Percentiles rank a stretch among this genome's conserved stretches.
Evolutionary conservation across 2,888 invertebrate genomes (phyloP).

Genomic region (Erannis defoliaria): DNA sequence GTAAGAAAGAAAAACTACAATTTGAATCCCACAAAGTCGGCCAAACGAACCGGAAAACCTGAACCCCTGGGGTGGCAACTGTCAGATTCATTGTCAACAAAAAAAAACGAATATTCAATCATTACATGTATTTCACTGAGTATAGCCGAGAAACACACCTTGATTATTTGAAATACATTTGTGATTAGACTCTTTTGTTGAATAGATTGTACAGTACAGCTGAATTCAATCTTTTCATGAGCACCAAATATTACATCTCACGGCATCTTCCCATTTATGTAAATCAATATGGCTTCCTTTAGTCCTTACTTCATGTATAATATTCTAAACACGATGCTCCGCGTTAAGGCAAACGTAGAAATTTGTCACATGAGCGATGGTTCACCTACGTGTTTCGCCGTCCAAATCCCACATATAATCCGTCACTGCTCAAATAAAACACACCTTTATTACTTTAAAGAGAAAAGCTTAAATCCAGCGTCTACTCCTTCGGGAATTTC

Average conservation of each 20-base stretch:
- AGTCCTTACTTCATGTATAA: conserved; percentile 73
- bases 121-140: conserved; percentile 52
- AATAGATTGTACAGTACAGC: neutral
- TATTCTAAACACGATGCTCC: conserved; percentile 84
- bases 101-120: conserved; percentile 61
- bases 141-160: conserved; percentile 26
- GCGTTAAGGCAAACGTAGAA: conserved; percentile 86
- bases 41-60: conserved; percentile 82
- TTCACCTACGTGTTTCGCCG: conserved; percentile 84
- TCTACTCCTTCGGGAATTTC: conserved; percentile 72
- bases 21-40: conserved; percentile 78
- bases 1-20: conserved; percentile 74
- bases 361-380: conserved; percentile 87
- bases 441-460: conserved; percentile 85
- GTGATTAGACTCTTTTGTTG: neutral
- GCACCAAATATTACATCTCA: conserved; percentile 49
- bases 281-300: conserved; percentile 79
- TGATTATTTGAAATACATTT: conserved; percentile 21
- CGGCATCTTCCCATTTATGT: conserved; percentile 61
- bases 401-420: conserved; percentile 85
- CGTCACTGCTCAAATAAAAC: conserved; percentile 80
- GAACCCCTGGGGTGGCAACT: conserved; percentile 65
- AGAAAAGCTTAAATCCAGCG: conserved; percentile 82
- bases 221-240: conserved; percentile 45
- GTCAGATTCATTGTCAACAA: conserved; percentile 65